Conservation (phyloP, 2,888 invertebrate species). For the Eupsilia transversa region DNA sequence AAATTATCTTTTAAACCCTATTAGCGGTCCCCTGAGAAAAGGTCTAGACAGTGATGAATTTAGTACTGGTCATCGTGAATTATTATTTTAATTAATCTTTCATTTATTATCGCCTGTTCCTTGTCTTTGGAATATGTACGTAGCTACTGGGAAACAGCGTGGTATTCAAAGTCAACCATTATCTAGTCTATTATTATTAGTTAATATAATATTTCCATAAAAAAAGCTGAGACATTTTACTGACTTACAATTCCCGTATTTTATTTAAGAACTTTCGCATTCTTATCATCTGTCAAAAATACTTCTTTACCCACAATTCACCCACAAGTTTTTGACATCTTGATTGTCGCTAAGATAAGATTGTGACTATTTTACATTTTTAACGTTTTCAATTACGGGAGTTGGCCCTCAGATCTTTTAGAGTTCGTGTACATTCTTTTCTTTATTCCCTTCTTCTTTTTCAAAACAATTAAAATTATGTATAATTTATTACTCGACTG, state of each 20-base stretch:
- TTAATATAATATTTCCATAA: not conserved
- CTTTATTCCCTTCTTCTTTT: too few species aligned
- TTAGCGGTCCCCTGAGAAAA: not conserved
- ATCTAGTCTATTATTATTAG: not conserved
- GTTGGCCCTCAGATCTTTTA: too few species aligned
- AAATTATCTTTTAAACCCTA: slow-evolving; percentile 8
- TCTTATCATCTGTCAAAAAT: not conserved
- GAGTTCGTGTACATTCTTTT: too few species aligned
- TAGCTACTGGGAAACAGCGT: not conserved
- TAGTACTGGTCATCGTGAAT: slow-evolving; percentile 3
- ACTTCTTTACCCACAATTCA: too few species aligned
- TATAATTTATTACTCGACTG: too few species aligned
- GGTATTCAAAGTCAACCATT: not conserved
- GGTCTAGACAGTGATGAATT: slow-evolving; percentile 14
- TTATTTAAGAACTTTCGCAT: not conserved
- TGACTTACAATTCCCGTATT: not conserved
- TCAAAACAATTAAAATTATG: too few species aligned
- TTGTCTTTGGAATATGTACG: not conserved
- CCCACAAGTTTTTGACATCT: too few species aligned
- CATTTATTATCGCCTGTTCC: not conserved
- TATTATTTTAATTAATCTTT: not conserved
- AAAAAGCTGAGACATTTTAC: not conserved
- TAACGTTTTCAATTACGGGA: too few species aligned
- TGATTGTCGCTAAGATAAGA: too few species aligned
- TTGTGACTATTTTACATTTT: too few species aligned